Evolutionary conservation across 1,140 invertebrate genomes (phyloP).

Genomic region (Cydia amplana): DNA sequence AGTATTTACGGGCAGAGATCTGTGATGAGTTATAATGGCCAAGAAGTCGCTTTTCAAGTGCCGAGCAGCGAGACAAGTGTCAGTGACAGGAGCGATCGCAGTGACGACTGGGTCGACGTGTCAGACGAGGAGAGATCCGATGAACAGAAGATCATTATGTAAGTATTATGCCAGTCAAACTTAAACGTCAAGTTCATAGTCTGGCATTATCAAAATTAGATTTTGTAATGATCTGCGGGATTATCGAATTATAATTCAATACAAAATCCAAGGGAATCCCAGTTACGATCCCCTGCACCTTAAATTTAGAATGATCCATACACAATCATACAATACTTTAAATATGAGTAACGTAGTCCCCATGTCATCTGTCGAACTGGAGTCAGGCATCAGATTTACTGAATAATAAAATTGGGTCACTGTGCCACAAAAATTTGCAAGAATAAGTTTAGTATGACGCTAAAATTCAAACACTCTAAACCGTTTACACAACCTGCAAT

Average conservation of each 20-base stretch:
- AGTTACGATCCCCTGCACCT: no score
- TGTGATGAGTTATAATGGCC: slow-evolving; percentile 78
- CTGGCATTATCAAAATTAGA: slow-evolving; percentile 18
- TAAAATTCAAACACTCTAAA: slow-evolving; percentile 34
- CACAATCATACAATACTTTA: no score
- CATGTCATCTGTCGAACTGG: no score
- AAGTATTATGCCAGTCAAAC: slow-evolving; percentile 46
- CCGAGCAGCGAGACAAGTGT: slow-evolving; percentile 75
- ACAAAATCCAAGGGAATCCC: no score
- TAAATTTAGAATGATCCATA: no score
- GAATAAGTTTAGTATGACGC: not conserved
- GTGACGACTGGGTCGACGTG: slow-evolving; percentile 84
- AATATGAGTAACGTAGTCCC: no score
- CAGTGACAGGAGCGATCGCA: slow-evolving; percentile 80
- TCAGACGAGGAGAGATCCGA: slow-evolving; percentile 80
- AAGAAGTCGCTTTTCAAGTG: slow-evolving; percentile 75
- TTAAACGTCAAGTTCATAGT: slow-evolving; percentile 21
- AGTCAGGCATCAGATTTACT: no score
- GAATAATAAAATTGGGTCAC: no score
- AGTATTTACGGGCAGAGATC: slow-evolving; percentile 82
- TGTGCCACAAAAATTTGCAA: no score
- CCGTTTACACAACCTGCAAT: no score
- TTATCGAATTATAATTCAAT: not conserved
- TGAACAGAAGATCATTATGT: slow-evolving; percentile 77
- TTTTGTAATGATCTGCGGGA: slow-evolving; percentile 8